phyloP scores from a whole-genome alignment of 2,113 vertebrate genomes.

The Xerus inauris region DNA sequence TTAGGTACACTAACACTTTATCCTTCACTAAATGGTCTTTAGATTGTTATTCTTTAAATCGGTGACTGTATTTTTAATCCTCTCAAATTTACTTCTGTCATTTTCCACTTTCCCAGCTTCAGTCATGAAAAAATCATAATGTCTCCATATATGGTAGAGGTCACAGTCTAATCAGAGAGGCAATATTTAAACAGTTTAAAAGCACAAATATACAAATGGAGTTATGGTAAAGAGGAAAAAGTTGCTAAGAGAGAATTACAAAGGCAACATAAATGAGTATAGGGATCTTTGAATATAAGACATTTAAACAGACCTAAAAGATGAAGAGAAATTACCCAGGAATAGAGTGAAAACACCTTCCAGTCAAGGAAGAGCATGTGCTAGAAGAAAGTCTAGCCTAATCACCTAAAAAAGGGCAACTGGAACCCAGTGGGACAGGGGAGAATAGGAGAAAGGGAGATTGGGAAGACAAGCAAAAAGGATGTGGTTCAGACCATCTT shows the following conservation, averaged over 20 bases:
- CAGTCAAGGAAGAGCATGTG: neutral
- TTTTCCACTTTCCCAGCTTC: constrained; percentile 1
- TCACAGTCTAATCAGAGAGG: neutral
- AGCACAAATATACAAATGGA: neutral
- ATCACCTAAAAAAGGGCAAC: neutral
- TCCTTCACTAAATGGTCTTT: neutral
- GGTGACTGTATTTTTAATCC: neutral
- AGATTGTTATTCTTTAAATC: neutral
- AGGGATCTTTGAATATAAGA: neutral
- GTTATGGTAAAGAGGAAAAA: neutral
- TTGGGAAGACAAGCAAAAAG: neutral
- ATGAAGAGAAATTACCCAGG: neutral
- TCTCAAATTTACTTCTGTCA: neutral
- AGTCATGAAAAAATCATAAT: neutral
- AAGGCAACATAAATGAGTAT: neutral
- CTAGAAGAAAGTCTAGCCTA: neutral
- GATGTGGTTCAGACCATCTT: neutral
- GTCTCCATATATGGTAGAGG: neutral
- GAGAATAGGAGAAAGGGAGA: neutral
- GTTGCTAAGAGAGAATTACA: neutral
- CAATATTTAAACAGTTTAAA: neutral
- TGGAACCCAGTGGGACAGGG: neutral
- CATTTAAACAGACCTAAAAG: constrained; percentile 3
- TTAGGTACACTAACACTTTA: neutral
- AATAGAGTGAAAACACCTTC: neutral